Conservation (phyloP, 92 coral and sea anemone species). For the Palythoa heliodiscus region DNA sequence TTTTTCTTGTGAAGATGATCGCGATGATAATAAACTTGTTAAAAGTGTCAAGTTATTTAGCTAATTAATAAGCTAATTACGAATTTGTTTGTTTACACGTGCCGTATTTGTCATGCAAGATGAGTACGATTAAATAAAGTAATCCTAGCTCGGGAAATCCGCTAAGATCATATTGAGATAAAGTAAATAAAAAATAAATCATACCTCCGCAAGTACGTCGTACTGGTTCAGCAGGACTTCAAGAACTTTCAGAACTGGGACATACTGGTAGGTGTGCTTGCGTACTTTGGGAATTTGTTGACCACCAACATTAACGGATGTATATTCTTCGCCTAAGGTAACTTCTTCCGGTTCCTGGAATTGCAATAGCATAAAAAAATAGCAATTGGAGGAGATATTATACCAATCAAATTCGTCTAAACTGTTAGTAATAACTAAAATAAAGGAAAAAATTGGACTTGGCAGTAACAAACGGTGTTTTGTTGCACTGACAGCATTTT, state of each 20-base stretch:
- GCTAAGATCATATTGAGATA: neutral
- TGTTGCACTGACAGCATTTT: neutral
- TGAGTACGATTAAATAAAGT: too few relatives aligned
- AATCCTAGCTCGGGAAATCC: too few relatives aligned
- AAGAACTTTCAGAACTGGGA: neutral
- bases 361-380: neutral
- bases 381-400: neutral
- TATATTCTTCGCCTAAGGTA: neutral
- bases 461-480: neutral
- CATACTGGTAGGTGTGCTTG: conserved; percentile 12
- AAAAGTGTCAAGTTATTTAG: too few relatives aligned
- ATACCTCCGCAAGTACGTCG: neutral
- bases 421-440: neutral
- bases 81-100: too few relatives aligned
- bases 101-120: too few relatives aligned
- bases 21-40: too few relatives aligned
- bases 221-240: neutral
- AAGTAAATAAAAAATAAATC: neutral
- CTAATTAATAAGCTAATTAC: too few relatives aligned
- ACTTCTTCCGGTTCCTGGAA: conserved; percentile 29
- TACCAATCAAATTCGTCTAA: neutral
- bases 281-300: neutral
- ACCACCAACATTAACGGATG: neutral
- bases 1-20: too few relatives aligned
- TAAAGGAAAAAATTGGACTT: neutral